Evolutionary conservation across 2,888 invertebrate genomes (phyloP).

Genomic region (Ornithoptera priamus): DNA sequence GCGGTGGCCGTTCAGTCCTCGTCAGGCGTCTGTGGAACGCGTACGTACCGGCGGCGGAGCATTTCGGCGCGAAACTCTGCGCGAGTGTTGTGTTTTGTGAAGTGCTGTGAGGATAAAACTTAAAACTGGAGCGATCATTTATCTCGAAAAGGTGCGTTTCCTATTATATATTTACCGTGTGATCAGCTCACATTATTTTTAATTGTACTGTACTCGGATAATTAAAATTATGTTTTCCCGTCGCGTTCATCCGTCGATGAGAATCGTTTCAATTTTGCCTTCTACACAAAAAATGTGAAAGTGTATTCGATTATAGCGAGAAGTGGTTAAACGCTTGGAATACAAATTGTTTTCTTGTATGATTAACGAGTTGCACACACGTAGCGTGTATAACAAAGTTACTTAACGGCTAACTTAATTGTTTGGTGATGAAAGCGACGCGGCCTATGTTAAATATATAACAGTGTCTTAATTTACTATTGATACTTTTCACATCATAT

Average conservation of each 20-base stretch:
- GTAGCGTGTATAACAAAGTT: not conserved
- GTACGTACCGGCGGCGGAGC: slow-evolving; percentile 13
- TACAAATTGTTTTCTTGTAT: slow-evolving; percentile 7
- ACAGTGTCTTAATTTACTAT: too few relatives aligned
- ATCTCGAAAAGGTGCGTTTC: slow-evolving; percentile 24
- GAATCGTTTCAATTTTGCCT: slow-evolving; percentile 27
- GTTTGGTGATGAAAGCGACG: not conserved
- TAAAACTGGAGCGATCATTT: slow-evolving; percentile 27
- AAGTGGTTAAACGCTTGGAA: slow-evolving; percentile 9
- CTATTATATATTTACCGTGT: slow-evolving; percentile 2
- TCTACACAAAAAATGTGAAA: slow-evolving; percentile 28
- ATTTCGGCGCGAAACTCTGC: slow-evolving; percentile 29
- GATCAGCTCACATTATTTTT: slow-evolving; percentile 6
- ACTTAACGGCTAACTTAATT: not conserved
- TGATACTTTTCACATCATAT: too few relatives aligned
- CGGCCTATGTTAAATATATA: too few relatives aligned
- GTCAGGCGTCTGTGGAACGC: slow-evolving; percentile 13
- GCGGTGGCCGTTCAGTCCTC: slow-evolving; percentile 23
- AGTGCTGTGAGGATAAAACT: slow-evolving; percentile 28
- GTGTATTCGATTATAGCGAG: slow-evolving; percentile 21
- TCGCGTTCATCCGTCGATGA: slow-evolving; percentile 8
- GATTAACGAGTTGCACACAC: slow-evolving; percentile 2
- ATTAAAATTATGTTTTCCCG: slow-evolving; percentile 14
- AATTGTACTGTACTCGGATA: slow-evolving; percentile 3
- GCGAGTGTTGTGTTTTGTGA: slow-evolving; percentile 27